Evolutionary conservation across 2,113 vertebrate genomes (phyloP).

Genomic region (Cettia cetti): DNA sequence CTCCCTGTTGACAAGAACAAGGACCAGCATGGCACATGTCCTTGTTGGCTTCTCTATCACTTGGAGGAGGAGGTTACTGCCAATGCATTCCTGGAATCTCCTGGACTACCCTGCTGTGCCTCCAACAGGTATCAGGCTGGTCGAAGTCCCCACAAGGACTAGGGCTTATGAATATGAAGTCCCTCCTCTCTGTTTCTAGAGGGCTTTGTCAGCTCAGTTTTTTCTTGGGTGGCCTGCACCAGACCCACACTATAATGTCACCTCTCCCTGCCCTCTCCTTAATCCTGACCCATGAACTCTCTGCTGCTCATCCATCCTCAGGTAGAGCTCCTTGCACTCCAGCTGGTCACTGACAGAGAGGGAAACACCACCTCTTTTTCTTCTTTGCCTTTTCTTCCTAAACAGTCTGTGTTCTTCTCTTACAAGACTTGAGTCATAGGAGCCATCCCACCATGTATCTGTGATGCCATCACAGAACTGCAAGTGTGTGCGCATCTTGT

Average conservation of each 20-base stretch:
- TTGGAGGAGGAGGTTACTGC: not conserved
- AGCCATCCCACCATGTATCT: not conserved
- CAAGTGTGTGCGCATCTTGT: not conserved
- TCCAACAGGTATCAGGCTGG: not conserved
- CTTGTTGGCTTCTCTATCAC: not conserved
- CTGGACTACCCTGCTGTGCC: not conserved
- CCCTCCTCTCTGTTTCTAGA: not conserved
- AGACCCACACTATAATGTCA: not conserved
- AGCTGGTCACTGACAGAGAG: not conserved
- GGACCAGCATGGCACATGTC: not conserved
- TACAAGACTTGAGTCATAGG: not conserved
- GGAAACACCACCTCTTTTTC: not conserved
- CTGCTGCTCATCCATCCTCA: not conserved
- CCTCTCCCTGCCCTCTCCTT: not conserved
- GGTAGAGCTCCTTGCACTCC: not conserved
- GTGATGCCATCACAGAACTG: not conserved
- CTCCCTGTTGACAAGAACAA: not conserved
- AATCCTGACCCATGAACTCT: not conserved
- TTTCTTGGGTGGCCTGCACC: not conserved
- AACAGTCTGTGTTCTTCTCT: not conserved
- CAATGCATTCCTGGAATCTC: not conserved
- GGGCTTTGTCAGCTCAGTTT: not conserved
- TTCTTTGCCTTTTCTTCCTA: not conserved
- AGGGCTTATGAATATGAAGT: not conserved
- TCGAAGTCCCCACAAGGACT: not conserved